phyloP scores from a whole-genome alignment of 2,888 invertebrate genomes.

The Miltochrista miniata region DNA sequence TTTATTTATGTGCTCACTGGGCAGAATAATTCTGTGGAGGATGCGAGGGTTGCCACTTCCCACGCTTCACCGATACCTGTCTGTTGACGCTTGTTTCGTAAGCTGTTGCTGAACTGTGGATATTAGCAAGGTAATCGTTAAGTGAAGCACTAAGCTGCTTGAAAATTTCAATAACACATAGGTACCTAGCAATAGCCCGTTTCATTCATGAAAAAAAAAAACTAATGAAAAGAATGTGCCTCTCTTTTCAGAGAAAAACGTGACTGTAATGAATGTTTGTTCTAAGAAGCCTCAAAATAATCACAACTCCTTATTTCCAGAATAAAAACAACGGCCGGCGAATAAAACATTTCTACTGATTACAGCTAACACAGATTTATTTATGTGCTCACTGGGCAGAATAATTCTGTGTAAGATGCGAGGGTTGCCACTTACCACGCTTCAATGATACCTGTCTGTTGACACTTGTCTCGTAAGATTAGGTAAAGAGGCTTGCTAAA shows the following conservation, averaged over 20 bases:
- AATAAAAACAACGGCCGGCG: not conserved
- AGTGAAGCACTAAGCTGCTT: too few species aligned
- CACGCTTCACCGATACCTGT: not conserved
- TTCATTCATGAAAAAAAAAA: too few species aligned
- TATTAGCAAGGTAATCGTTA: too few species aligned
- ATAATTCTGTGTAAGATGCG: constrained; percentile 21
- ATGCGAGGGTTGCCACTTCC: not conserved
- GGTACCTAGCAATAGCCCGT: too few species aligned
- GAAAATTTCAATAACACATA: too few species aligned
- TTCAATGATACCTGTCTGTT: not conserved
- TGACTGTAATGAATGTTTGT: too few species aligned
- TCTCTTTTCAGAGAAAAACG: too few species aligned
- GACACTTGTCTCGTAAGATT: constrained; percentile 1
- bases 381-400: constrained; percentile 16
- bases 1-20: constrained; percentile 15
- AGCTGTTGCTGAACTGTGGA: not conserved
- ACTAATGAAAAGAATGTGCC: too few species aligned
- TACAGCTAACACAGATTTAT: constrained; percentile 21
- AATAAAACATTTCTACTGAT: not conserved
- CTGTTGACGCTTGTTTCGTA: constrained; percentile 1
- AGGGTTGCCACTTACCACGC: not conserved
- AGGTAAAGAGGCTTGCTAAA: not conserved
- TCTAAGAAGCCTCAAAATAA: not conserved
- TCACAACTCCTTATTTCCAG: not conserved
- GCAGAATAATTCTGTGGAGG: constrained; percentile 28